Conservation (phyloP, 2,888 invertebrate genomes). For the Danaus chrysippus region DNA sequence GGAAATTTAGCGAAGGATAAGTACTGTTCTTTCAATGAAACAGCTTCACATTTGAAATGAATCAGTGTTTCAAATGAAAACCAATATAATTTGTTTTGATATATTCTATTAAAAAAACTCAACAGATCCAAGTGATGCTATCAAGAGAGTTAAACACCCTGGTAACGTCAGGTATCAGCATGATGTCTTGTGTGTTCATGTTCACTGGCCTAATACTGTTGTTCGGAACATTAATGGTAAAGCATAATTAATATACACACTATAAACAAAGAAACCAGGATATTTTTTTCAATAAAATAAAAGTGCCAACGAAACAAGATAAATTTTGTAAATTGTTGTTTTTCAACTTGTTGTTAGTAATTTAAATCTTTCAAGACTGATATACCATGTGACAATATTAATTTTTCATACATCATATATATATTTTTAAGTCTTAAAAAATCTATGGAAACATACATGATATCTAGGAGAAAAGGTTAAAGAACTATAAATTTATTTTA, state of each 20-base stretch:
- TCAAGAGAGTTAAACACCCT: conserved; percentile 29
- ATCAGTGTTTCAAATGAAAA: neutral
- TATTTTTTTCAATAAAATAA: neutral
- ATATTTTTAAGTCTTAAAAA: too few species aligned
- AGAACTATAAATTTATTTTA: too few species aligned
- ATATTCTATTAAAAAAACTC: conserved; percentile 1
- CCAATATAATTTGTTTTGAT: neutral
- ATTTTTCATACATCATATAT: too few species aligned
- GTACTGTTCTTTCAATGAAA: conserved; percentile 10
- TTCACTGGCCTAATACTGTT: conserved; percentile 40
- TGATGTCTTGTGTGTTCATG: conserved; percentile 40
- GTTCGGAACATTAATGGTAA: conserved; percentile 42
- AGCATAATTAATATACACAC: neutral
- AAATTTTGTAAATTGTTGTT: too few species aligned
- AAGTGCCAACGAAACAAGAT: neutral
- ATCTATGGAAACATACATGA: too few species aligned
- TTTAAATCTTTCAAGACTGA: too few species aligned
- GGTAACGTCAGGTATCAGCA: conserved; percentile 31
- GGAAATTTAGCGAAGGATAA: neutral
- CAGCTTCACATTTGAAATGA: conserved; percentile 5
- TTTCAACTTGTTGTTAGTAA: too few species aligned
- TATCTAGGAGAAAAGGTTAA: too few species aligned
- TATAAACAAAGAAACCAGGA: neutral
- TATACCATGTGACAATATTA: too few species aligned
- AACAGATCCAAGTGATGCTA: conserved; percentile 35